Percentiles rank a stretch among this genome's conserved stretches.
Evolutionary conservation across 1,140 invertebrate genomes (phyloP).

Genomic region (Oscheius sp.): DNA sequence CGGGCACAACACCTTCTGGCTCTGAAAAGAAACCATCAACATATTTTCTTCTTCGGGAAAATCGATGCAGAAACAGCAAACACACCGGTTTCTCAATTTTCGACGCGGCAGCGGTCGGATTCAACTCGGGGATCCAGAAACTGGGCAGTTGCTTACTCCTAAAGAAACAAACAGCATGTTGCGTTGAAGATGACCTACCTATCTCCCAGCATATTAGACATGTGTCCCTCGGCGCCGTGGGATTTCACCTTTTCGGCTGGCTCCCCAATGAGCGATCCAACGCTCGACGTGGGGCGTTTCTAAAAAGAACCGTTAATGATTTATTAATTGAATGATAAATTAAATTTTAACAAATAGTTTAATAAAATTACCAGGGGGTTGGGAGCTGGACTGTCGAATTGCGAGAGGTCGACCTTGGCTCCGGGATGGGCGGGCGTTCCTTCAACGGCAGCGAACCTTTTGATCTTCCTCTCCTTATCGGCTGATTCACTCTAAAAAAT

Average conservation of each 20-base stretch:
- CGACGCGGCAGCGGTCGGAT: slow-evolving; percentile 73
- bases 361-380: slow-evolving; percentile 13
- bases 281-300: slow-evolving; percentile 15
- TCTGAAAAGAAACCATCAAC: slow-evolving; percentile 38
- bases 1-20: slow-evolving; percentile 77
- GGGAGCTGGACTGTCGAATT: background rate
- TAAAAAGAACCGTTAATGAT: slow-evolving; percentile 3
- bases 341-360: background rate
- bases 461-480: background rate
- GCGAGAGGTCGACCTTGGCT: slow-evolving; percentile 9
- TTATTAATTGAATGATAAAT: background rate
- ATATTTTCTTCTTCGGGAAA: background rate
- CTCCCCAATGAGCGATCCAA: slow-evolving; percentile 13
- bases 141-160: slow-evolving; percentile 64
- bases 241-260: slow-evolving; percentile 35
- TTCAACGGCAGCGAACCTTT: slow-evolving; percentile 32
- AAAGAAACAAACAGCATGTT: background rate
- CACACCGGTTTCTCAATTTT: slow-evolving; percentile 77
- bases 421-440: slow-evolving; percentile 49
- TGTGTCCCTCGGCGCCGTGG: slow-evolving; percentile 28
- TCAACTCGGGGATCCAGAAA: slow-evolving; percentile 94
- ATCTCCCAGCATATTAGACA: slow-evolving; percentile 33
- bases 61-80: slow-evolving; percentile 7
- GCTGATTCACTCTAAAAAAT: background rate
- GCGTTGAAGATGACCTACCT: slow-evolving; percentile 16